Base-by-base conservation (phyloP, 2,888 invertebrate species). In the Adineta ricciae region DNA sequence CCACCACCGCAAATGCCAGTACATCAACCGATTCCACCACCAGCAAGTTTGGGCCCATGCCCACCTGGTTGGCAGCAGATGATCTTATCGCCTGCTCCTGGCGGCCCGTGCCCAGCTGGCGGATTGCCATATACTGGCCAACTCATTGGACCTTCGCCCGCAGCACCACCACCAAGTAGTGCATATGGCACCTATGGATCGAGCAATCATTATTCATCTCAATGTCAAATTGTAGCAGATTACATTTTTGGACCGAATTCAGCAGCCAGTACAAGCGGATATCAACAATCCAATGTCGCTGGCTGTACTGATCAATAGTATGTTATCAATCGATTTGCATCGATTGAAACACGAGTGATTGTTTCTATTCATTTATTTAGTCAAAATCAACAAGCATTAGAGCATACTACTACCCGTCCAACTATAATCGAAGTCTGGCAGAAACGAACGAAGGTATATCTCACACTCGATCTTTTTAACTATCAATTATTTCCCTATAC, bases 381-480 rank as follows among this genome's bases (percentile, higher is more conserved):
- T n/a, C n/a, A 78, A 7, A 46, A 5, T 46, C 46, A 46, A 11
- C 8, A 24, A 7, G 0, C 5, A n/a, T 38, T 24, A 24, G 78
- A 41, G n/a, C 2, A 21, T n/a, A 3, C 0, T n/a, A 8, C 78
- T 24, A n/a, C 24, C n/a, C 38, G 41, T 41, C 2, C 78, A 41
- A 78, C 41, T 41, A 41, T 78, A 11, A 78, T 78, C 2, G 78
- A 78, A 78, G 78, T 78, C 24, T 78, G 78, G 78, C 78, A 78
- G 24, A 78, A 41, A 78, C 38, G 78, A 78, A 0, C 41, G 0
- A 41, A 11, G 3, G 41, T 78, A n/a, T 38, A 46, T 46, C 19
- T 16, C 3, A 64, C 0, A 32, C 16, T 0, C 46, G 11, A 46
- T 46, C 2, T 32, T 11, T 19, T 56, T 7, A 1, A 56, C 14